Base-by-base conservation (phyloP, 2,888 invertebrate genomes). In the Flabesymbios commensalis region DNA sequence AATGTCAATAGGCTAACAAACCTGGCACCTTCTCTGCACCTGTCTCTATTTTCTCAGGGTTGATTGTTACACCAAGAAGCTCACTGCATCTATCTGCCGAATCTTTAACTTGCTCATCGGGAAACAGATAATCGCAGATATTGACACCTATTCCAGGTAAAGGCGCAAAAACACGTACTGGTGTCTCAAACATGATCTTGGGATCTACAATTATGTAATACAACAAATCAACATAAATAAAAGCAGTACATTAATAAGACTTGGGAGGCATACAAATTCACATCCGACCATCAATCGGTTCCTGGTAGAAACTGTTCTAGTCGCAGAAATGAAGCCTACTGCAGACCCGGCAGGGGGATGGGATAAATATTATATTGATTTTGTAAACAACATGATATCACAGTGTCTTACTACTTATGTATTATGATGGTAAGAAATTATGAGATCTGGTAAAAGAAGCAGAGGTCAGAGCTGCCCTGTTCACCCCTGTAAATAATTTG, bases 101-200 rank as follows among this genome's bases (percentile, higher is more conserved):
- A 74, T 94, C 93, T 10, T 89, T 88, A 0, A 90, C 88, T 0
- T 90, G 90, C 84, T 95, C 94, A 0, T 94, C 94, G 28, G 93
- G 93, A 78, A 94, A 95, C 57, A 94, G 84, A 80, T 95, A 95
- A 81, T 95, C 94, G 55, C 92, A 93, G 36, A 94, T 87, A 65
- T 90, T 89, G 45, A 93, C 85, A 64, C 84, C 83, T 32, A 84
- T 85, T 26, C 85, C 82, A 2, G 88, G 87, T 3, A 92, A 84
- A n/a, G 88, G 87, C 22, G 92, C 90, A 60, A 93, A 86, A 1
- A 94, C 91, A 65, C 94, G 86, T 42, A 93, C 87, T 0, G 95
- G 95, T 0, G 93, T 93, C 81, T 94, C 94, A 75, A 94, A 94
- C 69, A 92, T 87, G 68, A 92, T 91, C 54, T 90, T 88, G 70